Evolutionary conservation across 2,888 invertebrate species (phyloP), one percentile per base, ranked within the genome.

Genomic region (Brenthis hecate): DNA sequence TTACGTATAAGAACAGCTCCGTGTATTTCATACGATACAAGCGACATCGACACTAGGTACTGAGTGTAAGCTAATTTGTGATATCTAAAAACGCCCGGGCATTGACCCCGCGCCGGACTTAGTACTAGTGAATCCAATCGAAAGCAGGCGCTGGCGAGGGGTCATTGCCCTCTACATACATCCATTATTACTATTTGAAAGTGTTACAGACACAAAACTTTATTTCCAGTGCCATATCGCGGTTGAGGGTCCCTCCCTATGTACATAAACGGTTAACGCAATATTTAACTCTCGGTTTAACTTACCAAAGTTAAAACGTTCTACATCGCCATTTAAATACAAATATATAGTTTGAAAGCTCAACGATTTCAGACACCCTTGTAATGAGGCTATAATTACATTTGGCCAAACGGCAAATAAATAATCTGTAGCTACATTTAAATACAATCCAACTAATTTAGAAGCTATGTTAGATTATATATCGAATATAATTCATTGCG

Each of bases 1-100:
- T 71, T 91, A 92, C 91, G 92, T 92, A 91, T 91, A 85, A 74
- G 85, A 91, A 91, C 86, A 89, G 89, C 88, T 88, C 89, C 83
- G 89, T 91, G 89, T 87, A 81, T 54, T 36, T 80, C 78, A 76
- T 82, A 43, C 82, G 81, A 81, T 78, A 82, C 82, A 92, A 92
- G 92, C 91, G 80, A 92, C 92, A 91, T 88, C 85, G 90, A 91
- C 85, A 72, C 36, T 43, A 43, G 80, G 87, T 89, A 89, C 87
- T 83, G 86, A 68, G 73, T 84, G 76, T 76, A 91, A 91, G 91
- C 91, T 90, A 89, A 81, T 87, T 87, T 87, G 90, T 91, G 90
- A 86, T 84, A 81, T 83, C 85, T 88, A 88, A 87, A 80, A 80
- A 85, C 13, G 43, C 53, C 28, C 47, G 11, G 43, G 51, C 47